Conservation (phyloP, 2,888 invertebrate species). For the Drosophila kuntzei region DNA sequence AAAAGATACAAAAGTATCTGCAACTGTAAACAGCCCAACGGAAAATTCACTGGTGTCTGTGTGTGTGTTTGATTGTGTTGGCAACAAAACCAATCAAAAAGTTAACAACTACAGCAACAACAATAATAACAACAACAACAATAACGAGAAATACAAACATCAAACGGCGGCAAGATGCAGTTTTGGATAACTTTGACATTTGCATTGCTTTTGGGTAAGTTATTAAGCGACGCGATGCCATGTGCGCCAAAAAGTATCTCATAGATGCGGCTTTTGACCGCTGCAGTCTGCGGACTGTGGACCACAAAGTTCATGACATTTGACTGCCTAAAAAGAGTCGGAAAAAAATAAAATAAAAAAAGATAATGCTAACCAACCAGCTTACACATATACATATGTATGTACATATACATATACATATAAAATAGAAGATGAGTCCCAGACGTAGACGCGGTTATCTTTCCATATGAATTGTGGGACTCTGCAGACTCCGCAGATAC, state of each 20-base stretch:
- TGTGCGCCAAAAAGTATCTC: conserved; percentile 60
- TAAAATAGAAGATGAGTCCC: conserved; percentile 67
- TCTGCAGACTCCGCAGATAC: conserved; percentile 40
- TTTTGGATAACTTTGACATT: conserved; percentile 81
- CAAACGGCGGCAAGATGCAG: conserved; percentile 65
- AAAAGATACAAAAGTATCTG: conserved; percentile 48
- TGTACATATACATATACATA: conserved; percentile 1
- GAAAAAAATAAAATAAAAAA: neutral
- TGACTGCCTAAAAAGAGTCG: conserved; percentile 30
- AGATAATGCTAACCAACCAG: conserved; percentile 1
- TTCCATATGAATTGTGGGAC: conserved; percentile 65
- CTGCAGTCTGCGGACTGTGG: conserved; percentile 25
- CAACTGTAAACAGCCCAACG: conserved; percentile 50
- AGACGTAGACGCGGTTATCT: conserved; percentile 50
- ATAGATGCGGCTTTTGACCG: conserved; percentile 57
- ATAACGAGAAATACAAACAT: conserved; percentile 39
- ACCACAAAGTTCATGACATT: conserved; percentile 62
- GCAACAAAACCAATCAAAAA: conserved; percentile 37
- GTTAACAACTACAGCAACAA: conserved; percentile 15
- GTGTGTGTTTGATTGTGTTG: conserved; percentile 17
- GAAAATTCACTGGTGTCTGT: conserved; percentile 27
- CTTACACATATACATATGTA: too few relatives aligned
- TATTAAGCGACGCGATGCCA: conserved; percentile 50
- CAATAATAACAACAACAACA: conserved; percentile 14
- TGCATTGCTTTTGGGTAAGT: conserved; percentile 76